These are phyloP conservation scores for Cosmia pyralina DNA, from an alignment of 2,888 invertebrate genomes.

Conservation along the genomic window DNA sequence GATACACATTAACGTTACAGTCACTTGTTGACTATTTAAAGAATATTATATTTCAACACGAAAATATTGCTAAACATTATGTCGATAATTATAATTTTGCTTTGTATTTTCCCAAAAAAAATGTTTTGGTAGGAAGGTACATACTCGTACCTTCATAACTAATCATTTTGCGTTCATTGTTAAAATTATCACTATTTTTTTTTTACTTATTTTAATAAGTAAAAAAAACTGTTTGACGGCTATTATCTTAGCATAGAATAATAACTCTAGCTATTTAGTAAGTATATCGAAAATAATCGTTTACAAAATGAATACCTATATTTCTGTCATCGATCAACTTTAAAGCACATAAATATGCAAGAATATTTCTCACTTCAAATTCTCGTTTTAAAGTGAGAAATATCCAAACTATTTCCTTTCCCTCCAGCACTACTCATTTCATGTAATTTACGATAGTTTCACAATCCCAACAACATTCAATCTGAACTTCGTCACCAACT, in stretches of 20 bases:
- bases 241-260: not conserved
- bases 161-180: not conserved
- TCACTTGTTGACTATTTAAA: conserved; percentile 56
- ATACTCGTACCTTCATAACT: too few species aligned
- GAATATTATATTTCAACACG: conserved; percentile 33
- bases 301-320: not conserved
- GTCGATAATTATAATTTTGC: not conserved
- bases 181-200: not conserved
- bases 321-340: not conserved
- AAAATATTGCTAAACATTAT: conserved; percentile 2
- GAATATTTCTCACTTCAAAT: not conserved
- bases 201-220: too few species aligned
- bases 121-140: too few species aligned
- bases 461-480: conserved; percentile 47
- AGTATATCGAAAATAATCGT: not conserved
- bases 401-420: not conserved
- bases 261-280: not conserved
- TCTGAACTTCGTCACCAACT: conserved; percentile 36
- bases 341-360: not conserved
- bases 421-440: not conserved
- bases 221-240: not conserved
- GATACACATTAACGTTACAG: conserved; percentile 59
- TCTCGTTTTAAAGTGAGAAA: not conserved
- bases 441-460: conserved; percentile 6
- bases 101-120: not conserved